phyloP scores from a whole-genome alignment of 2,888 invertebrate species.

The Leistus spinibarbis region DNA sequence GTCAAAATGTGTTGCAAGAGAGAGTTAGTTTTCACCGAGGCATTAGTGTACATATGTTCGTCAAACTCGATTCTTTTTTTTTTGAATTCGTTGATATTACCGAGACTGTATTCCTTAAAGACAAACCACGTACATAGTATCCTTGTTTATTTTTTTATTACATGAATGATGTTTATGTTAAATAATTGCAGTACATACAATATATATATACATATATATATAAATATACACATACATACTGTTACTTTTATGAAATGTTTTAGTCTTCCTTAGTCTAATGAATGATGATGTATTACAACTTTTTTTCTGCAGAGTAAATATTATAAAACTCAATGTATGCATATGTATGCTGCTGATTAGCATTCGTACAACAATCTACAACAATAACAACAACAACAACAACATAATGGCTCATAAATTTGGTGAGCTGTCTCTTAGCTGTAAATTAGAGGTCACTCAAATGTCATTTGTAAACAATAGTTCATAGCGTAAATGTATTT shows the following conservation, averaged over 20 bases:
- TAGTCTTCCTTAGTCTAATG: constrained; percentile 40
- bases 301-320: constrained; percentile 31
- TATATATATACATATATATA: background rate
- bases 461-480: constrained; percentile 39
- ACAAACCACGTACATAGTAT: background rate
- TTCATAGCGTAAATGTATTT: constrained; percentile 39
- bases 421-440: constrained; percentile 32
- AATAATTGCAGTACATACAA: background rate
- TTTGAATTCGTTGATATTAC: background rate
- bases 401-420: constrained; percentile 19
- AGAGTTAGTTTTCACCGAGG: no score
- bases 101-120: background rate
- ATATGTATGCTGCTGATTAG: constrained; percentile 22
- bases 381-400: background rate
- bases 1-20: no score
- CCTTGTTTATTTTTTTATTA: constrained; percentile 30
- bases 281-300: constrained; percentile 29
- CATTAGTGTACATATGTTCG: background rate
- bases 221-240: background rate
- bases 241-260: constrained; percentile 39
- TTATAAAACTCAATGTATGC: constrained; percentile 33
- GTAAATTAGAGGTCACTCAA: constrained; percentile 36
- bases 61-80: background rate
- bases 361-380: constrained; percentile 29
- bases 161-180: constrained; percentile 18